Evolutionary conservation across 2,797 vertebrate species (phyloP).

Genomic region (Buphagus erythrorhynchus): DNA sequence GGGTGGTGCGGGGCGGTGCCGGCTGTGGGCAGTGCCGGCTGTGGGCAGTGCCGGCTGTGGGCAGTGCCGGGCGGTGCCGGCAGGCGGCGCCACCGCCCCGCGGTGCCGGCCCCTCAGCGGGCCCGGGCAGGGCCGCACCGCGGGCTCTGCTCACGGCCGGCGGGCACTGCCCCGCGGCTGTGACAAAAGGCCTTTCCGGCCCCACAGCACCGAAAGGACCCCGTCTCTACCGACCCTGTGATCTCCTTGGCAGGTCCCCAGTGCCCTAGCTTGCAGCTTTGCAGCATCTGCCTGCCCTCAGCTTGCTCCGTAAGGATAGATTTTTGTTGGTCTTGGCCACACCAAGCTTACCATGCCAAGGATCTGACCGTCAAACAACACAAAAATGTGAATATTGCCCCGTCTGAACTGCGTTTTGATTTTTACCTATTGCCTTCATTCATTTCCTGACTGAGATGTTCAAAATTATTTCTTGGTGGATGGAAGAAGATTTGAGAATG

Average conservation of each 20-base stretch:
- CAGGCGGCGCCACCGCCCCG: slow-evolving; percentile 47
- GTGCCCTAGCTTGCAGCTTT: not conserved
- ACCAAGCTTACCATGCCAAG: fast-evolving
- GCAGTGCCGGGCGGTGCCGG: not conserved
- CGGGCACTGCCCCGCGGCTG: not conserved
- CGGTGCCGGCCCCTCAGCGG: not conserved
- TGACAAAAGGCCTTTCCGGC: too few species aligned
- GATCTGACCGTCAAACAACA: not conserved
- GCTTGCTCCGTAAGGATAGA: fast-evolving
- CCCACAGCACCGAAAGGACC: too few species aligned
- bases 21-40: too few species aligned
- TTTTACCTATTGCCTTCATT: not conserved
- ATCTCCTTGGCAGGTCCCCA: not conserved
- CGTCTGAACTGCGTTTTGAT: not conserved
- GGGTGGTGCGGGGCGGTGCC: not conserved
- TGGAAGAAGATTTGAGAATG: not conserved
- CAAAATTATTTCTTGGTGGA: not conserved
- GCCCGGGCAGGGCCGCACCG: not conserved
- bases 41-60: too few species aligned
- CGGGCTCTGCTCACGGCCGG: not conserved
- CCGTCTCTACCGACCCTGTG: fast-evolving
- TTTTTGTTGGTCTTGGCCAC: not conserved
- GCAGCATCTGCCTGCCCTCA: not conserved
- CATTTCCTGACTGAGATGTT: not conserved
- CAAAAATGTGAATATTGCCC: not conserved